phyloP scores from a whole-genome alignment of 1,140 invertebrate species.

The Conopomorpha cramerella region DNA sequence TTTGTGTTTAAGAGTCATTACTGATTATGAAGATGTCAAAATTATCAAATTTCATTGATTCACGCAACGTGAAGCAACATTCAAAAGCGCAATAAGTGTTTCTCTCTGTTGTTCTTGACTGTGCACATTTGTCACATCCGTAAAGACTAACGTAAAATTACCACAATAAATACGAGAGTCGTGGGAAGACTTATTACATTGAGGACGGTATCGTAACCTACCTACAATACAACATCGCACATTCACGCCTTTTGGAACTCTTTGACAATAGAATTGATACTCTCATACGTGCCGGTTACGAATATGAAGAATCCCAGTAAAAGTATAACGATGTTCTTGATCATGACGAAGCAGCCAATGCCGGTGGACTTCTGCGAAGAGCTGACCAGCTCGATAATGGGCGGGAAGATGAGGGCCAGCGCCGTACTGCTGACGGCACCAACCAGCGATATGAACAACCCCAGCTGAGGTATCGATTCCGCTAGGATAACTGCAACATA shows the following conservation, averaged over 20 bases:
- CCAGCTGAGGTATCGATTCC: constrained; percentile 79
- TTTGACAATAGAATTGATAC: constrained; percentile 66
- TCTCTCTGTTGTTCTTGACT: background rate
- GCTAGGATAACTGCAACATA: constrained; percentile 76
- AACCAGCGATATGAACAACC: constrained; percentile 87
- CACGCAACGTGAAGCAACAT: too few species aligned
- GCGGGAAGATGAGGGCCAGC: constrained; percentile 86
- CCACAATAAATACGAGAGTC: too few species aligned
- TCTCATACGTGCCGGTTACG: constrained; percentile 74
- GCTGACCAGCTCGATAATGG: constrained; percentile 78
- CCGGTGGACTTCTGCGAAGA: constrained; percentile 53
- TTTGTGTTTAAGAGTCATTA: too few species aligned
- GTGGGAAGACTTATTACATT: too few species aligned
- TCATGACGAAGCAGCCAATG: constrained; percentile 34
- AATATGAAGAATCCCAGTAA: constrained; percentile 73
- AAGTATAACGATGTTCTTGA: constrained; percentile 70
- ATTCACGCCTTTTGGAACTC: constrained; percentile 41
- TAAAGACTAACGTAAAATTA: too few species aligned
- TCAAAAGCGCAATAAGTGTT: background rate
- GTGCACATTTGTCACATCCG: too few species aligned
- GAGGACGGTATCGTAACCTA: too few species aligned
- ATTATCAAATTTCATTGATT: too few species aligned
- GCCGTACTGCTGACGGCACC: constrained; percentile 87
- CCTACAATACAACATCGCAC: too few species aligned
- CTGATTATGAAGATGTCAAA: too few species aligned